Conservation (phyloP, 2,888 invertebrate species). For the Melanostoma mellinum region DNA sequence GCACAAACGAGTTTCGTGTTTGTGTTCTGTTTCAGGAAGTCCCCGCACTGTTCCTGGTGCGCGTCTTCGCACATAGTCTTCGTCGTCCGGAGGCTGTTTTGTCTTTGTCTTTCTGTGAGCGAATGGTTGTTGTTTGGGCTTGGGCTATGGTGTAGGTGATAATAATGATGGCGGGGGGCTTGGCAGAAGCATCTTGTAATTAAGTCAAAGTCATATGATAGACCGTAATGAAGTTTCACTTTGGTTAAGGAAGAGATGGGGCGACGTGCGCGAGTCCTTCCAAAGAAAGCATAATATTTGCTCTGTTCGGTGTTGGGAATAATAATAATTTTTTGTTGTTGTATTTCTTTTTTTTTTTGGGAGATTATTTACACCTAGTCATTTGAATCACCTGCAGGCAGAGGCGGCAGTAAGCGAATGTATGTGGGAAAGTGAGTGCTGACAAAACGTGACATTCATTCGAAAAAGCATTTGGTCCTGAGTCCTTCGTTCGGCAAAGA, state of each 20-base stretch:
- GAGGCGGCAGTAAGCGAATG: slow-evolving; percentile 23
- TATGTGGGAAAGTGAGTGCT: slow-evolving; percentile 24
- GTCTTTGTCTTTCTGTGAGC: slow-evolving; percentile 32
- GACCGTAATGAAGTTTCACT: slow-evolving; percentile 61
- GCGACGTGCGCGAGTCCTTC: slow-evolving; percentile 47
- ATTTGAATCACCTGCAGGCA: slow-evolving; percentile 63
- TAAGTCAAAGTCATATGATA: slow-evolving; percentile 68
- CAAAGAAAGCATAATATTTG: slow-evolving; percentile 41
- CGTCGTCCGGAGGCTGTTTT: slow-evolving; percentile 33
- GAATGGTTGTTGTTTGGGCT: slow-evolving; percentile 11
- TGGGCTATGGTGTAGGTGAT: background rate
- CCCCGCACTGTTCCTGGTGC: slow-evolving; percentile 5
- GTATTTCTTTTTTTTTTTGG: slow-evolving; percentile 25
- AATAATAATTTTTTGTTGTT: background rate
- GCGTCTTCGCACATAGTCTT: too few relatives aligned
- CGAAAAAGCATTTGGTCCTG: slow-evolving; percentile 13
- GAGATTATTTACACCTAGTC: slow-evolving; percentile 69
- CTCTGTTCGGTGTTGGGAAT: slow-evolving; percentile 5
- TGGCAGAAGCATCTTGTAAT: slow-evolving; percentile 65
- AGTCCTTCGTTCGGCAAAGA: background rate
- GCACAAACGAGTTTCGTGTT: slow-evolving; percentile 67
- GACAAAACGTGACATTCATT: slow-evolving; percentile 68
- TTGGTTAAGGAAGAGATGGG: background rate
- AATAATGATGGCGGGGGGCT: background rate
- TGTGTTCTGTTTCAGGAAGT: slow-evolving; percentile 26